Evolutionary conservation across 2,888 invertebrate species (phyloP).

Genomic region (Apocheima hispidaria): DNA sequence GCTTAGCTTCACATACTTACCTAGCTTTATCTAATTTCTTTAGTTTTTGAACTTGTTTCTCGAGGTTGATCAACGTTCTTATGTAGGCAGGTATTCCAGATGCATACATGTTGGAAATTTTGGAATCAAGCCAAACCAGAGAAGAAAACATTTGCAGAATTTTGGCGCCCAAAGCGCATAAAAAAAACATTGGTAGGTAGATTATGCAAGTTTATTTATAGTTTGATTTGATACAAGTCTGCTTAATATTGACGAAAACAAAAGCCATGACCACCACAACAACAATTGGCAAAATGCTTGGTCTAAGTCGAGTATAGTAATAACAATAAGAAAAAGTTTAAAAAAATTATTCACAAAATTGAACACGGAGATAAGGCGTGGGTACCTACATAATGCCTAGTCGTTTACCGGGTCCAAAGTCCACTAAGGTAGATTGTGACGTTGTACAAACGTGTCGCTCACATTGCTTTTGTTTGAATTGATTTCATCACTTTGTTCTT

Average conservation of each 20-base stretch:
- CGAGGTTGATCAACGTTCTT: not conserved
- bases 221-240: not conserved
- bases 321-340: conserved; percentile 1
- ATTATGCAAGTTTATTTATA: not conserved
- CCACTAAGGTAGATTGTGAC: conserved; percentile 74
- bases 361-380: conserved; percentile 65
- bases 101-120: conserved; percentile 42
- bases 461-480: conserved; percentile 60
- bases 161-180: conserved; percentile 52
- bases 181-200: not conserved
- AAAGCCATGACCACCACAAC: conserved; percentile 14
- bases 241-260: not conserved
- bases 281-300: not conserved
- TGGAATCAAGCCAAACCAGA: conserved; percentile 57
- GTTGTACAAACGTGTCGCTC: conserved; percentile 67
- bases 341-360: conserved; percentile 13
- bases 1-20: not conserved
- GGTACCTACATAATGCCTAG: conserved; percentile 56
- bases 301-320: not conserved
- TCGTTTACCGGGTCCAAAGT: conserved; percentile 81
- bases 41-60: conserved; percentile 1
- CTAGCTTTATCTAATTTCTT: conserved; percentile 2
- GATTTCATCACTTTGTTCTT: conserved; percentile 45
- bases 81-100: conserved; percentile 51
- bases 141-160: conserved; percentile 44